Base-by-base conservation (phyloP, 1,140 invertebrate species). In the Anadara kagoshimensis region DNA sequence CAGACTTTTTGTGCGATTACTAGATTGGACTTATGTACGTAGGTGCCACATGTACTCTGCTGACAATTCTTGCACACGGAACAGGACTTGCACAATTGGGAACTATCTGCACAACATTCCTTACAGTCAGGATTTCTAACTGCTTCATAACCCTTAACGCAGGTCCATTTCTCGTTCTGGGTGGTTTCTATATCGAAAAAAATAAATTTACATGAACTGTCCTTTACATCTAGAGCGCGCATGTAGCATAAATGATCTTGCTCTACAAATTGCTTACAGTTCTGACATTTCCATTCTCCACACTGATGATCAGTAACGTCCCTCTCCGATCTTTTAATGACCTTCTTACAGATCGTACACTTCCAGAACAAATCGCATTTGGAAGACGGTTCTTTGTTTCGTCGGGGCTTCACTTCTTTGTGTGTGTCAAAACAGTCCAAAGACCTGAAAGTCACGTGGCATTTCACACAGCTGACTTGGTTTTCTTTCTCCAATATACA, bases 231-330 rank as follows among this genome's bases (percentile, higher is more conserved):
- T 57, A 12, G 26, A 18, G 26, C 10, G 41, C 67, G 45, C 47
- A 62, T 47, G 43, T 69, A 70, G 36, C 68, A 70, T n/a, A 70
- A 47, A 41, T 70, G 68, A 53, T 70, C 18, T 26, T 59, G 58
- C 1, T 63, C 12, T n/a, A 63, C 45, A 49, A 56, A 71, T 64
- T 64, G 24, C 12, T 45, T 64, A 64, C 69, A 71, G 29, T 54
- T 71, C 22, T 61, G 47, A 57, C 69, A 71, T 57, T 71, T 71
- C 61, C 61, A 71, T 64, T 71, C 69, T n/a, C 69, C 69, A 71
- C 69, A 71, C 20, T 20, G 56, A 22, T 64, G 61, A 29, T 64
- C 20, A 36, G 45, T 14, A 1, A 59, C 59, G 7, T 26, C 1
- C 18, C 69, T 22, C 20, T 71, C 59, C 0, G 18, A n/a, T 63